Base-by-base conservation (phyloP, 2,113 vertebrate species). In the Rhynchomys soricoides region DNA sequence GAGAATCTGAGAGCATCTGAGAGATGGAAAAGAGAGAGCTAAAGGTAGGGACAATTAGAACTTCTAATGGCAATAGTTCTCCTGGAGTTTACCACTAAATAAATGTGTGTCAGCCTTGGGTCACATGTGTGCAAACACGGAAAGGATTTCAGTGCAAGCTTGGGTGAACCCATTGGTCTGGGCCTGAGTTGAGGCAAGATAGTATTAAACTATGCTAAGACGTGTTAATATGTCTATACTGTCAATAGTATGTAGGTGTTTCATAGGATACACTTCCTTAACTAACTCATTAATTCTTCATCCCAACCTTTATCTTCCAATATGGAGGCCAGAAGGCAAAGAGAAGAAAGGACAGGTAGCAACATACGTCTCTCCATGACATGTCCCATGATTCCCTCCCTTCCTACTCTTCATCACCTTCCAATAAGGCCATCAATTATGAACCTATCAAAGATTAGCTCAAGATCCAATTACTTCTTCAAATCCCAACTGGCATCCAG, bases 1-100 rank as follows among this genome's bases (percentile, higher is more conserved):
- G 86, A 82, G 97, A 59, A 55, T n/a, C 40, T 37, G 29, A 68
- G 70, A 71, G 71, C 40, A 5, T 37, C 29, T 1, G 31, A 86
- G 79, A 95, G 50, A 98, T 98, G 97, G 52, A 88, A 59, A 98
- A 85, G 59, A 96, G 40, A 92, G 89, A 95, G 87, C 86, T 95
- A 31, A 97, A 98, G 97, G 98, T 98, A 97, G 74, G 90, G 68
- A 59, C 83, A 89, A 90, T 45, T 31, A 2, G 64, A 73, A 37
- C 8, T 64, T 52, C 29, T 26, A 34, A 3, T 74, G 43, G 48
- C 26, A 43, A 4, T 82, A 48, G 43, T 90, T 87, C 73, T 48
- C 45, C 81, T 40, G 34, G 45, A 15, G 17, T 10, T 43, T 85
- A 45, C 77, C 89, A 88, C 29, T 75, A 73, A 90, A 26, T 81